Evolutionary conservation across 2,113 vertebrate genomes (phyloP), one percentile per base, ranked within the genome.

Genomic region (Ceyx margarethae): DNA sequence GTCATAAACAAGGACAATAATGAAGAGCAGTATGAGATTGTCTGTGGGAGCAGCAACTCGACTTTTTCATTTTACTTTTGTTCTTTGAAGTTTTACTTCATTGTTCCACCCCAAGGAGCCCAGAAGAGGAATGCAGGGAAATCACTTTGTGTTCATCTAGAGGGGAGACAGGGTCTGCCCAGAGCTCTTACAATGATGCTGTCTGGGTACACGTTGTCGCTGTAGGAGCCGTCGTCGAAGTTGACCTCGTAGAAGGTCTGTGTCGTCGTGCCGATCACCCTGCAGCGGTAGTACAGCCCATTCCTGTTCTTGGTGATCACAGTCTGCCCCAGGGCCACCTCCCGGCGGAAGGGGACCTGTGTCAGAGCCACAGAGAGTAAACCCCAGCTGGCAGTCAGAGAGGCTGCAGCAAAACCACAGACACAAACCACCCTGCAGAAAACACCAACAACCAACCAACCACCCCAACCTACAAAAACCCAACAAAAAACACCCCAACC

Each of bases 201-300:
- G 96, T 99, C 99, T 0, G 99, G 99, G 93, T 98, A 98, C 22
- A 99, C 88, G 93, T 99, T 99, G 98, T 99, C 99, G 2, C 98
- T 99, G 97, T 99, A 99, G 11, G 99, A 99, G 13, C 99, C 99
- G 1, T 99, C 99, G 0, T 99, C 98, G 2, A 99, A 99, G 97
- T 99, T 99, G 28, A 99, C 98, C 93, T 99, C 99, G 12, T 99
- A 99, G 97, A 98, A 98, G 11, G 97, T 99, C 96, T 99, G 99
- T 0, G 98, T 97, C 8, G 98, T 98, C 54, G 95, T 97, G 87
- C 99, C 99, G 3, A 99, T 99, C 91, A 99, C 97, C 66, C 97
- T 98, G 75, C 99, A 99, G 86, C 98, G 97, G 90, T 99, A 99
- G 96, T 98, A 99, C 95, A 99, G 98, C 35, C 98, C 97, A 1